Percentiles rank a stretch among this genome's conserved stretches.
Conservation (phyloP, 2,888 invertebrate genomes). For the Adela reaumurella region DNA sequence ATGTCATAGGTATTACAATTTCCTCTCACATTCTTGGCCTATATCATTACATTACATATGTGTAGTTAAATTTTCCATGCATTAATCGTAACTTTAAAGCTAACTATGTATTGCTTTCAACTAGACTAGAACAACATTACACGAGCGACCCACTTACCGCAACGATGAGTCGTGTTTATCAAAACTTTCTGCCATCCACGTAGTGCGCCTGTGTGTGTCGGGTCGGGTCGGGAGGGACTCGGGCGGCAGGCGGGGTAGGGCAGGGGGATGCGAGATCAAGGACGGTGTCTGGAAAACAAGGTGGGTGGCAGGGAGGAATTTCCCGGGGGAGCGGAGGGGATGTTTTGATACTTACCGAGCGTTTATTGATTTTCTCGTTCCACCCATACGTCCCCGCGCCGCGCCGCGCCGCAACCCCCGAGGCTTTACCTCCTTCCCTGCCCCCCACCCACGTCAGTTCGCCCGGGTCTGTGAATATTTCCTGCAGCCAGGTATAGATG, state of each 20-base stretch:
- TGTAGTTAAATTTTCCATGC: no score
- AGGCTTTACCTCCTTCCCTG: no score
- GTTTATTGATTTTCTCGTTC: constrained; percentile 51
- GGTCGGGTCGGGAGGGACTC: neutral
- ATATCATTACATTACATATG: no score
- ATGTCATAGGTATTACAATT: no score
- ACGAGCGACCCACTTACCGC: neutral
- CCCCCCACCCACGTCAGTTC: no score
- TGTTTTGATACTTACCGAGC: constrained; percentile 52
- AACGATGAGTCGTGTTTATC: neutral
- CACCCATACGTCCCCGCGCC: constrained; percentile 20
- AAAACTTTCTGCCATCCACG: neutral
- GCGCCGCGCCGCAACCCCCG: constrained; percentile 39
- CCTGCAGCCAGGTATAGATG: no score
- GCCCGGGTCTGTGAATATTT: no score
- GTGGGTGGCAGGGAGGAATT: constrained; percentile 33
- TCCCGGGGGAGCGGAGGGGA: constrained; percentile 44
- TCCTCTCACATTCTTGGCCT: no score
- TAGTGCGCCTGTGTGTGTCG: no score
- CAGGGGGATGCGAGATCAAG: constrained; percentile 42
- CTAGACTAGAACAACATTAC: no score
- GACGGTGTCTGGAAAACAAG: constrained; percentile 55
- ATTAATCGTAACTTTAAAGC: no score
- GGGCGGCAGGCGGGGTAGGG: neutral
- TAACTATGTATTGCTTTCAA: no score